Evolutionary conservation across 2,113 vertebrate species (phyloP).

Genomic region (Oenanthe melanoleuca): DNA sequence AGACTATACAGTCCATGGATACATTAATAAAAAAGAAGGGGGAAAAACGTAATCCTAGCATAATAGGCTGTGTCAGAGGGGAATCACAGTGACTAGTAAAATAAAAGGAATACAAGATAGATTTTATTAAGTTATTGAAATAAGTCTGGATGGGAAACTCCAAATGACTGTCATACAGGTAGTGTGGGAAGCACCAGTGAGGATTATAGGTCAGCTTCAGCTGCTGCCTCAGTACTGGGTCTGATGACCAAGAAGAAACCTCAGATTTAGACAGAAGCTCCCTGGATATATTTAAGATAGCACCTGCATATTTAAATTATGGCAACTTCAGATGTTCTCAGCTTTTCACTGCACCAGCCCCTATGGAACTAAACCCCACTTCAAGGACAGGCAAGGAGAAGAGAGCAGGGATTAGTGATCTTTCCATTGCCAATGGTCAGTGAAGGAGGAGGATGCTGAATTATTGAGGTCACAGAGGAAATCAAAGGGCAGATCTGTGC

Average conservation of each 20-base stretch:
- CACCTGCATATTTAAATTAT: not conserved
- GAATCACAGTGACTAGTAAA: not conserved
- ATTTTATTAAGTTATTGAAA: not conserved
- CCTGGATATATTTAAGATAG: not conserved
- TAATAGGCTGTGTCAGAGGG: not conserved
- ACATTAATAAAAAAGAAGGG: not conserved
- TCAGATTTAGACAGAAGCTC: not conserved
- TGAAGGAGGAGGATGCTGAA: not conserved
- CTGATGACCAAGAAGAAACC: not conserved
- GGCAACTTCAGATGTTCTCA: not conserved
- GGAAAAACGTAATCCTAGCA: not conserved
- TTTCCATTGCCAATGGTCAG: not conserved
- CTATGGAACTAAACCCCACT: not conserved
- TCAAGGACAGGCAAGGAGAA: not conserved
- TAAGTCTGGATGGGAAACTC: not conserved
- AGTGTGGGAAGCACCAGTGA: not conserved
- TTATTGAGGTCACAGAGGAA: not conserved
- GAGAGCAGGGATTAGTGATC: not conserved
- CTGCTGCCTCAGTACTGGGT: not conserved
- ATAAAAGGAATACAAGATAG: not conserved
- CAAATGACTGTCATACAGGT: not conserved
- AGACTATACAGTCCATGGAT: not conserved
- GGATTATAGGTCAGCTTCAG: not conserved
- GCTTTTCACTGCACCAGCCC: not conserved
- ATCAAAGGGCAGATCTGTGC: not conserved